A percentile compares a stretch with the other conserved stretches of the same genome.
Conservation (phyloP, 2,797 vertebrate genomes). For the Clarias fuscus region DNA sequence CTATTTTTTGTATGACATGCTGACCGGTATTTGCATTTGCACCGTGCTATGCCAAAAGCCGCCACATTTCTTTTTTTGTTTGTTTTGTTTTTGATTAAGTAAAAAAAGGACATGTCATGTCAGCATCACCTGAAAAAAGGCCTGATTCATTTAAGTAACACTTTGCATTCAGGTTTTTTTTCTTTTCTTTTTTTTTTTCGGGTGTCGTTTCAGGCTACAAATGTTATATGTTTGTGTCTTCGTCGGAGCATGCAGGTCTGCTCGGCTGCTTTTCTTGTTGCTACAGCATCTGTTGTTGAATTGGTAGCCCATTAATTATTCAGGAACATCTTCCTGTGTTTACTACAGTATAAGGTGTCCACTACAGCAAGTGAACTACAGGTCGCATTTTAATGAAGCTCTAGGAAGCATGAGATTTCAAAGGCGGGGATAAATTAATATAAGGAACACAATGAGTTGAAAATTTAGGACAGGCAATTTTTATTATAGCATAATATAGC, state of each 20-base stretch:
- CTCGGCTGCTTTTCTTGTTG: slow-evolving; percentile 61
- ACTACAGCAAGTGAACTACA: slow-evolving; percentile 59
- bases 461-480: background rate
- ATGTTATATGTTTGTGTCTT: slow-evolving; percentile 71
- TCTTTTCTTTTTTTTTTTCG: no score
- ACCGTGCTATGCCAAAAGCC: slow-evolving; percentile 64
- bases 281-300: slow-evolving; percentile 68
- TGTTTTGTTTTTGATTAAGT: no score
- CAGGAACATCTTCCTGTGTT: slow-evolving; percentile 61
- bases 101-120: background rate
- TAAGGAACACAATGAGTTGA: slow-evolving; percentile 47
- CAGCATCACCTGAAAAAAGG: background rate
- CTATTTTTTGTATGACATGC: slow-evolving; percentile 66
- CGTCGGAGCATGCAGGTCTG: slow-evolving; percentile 68
- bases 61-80: slow-evolving; percentile 44
- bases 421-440: slow-evolving; percentile 55
- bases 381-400: slow-evolving; percentile 57
- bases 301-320: slow-evolving; percentile 72
- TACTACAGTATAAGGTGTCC: slow-evolving; percentile 66
- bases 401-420: slow-evolving; percentile 64
- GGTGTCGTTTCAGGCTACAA: slow-evolving; percentile 70
- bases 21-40: slow-evolving; percentile 75
- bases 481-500: background rate
- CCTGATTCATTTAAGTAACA: background rate
- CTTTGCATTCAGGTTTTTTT: background rate